Evolutionary conservation across 23 tunicate species (phyloP).

Genomic region (Diplosoma virens): DNA sequence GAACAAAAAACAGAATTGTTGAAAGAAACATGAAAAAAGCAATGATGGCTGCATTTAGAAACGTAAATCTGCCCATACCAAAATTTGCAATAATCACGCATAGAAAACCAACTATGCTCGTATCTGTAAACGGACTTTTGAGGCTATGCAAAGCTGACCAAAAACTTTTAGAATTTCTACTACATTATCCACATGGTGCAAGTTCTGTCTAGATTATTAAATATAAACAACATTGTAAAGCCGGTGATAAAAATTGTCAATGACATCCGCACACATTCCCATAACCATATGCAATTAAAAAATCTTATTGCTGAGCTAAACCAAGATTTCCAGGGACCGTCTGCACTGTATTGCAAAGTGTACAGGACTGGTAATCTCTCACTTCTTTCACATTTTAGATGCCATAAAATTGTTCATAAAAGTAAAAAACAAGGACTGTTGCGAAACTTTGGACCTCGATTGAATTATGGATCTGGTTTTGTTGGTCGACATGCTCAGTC

Average conservation of each 20-base stretch:
- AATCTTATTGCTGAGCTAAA: conserved; percentile 22
- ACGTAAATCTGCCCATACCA: no score
- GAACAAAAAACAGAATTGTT: no score
- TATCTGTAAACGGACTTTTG: no score
- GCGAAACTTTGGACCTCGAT: conserved; percentile 21
- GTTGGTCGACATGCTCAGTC: conserved; percentile 3
- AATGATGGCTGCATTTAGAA: no score
- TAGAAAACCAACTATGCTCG: no score
- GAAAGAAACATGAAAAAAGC: no score
- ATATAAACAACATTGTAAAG: background rate
- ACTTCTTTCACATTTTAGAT: background rate
- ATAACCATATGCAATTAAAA: conserved; percentile 3
- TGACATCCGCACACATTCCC: conserved; percentile 11
- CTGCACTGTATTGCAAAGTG: background rate
- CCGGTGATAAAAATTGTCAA: background rate
- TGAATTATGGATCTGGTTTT: conserved; percentile 19
- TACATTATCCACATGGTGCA: background rate
- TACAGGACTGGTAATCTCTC: background rate
- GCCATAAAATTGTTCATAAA: conserved; percentile 9
- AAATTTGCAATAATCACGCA: no score
- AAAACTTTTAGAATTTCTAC: background rate
- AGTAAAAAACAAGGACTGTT: conserved; percentile 16
- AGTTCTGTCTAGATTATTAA: no score
- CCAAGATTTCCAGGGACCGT: background rate
- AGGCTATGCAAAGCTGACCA: background rate